These are phyloP conservation scores for Ariopsis seemanni DNA, from an alignment of 2,113 vertebrate genomes.

Conservation along the genomic window DNA sequence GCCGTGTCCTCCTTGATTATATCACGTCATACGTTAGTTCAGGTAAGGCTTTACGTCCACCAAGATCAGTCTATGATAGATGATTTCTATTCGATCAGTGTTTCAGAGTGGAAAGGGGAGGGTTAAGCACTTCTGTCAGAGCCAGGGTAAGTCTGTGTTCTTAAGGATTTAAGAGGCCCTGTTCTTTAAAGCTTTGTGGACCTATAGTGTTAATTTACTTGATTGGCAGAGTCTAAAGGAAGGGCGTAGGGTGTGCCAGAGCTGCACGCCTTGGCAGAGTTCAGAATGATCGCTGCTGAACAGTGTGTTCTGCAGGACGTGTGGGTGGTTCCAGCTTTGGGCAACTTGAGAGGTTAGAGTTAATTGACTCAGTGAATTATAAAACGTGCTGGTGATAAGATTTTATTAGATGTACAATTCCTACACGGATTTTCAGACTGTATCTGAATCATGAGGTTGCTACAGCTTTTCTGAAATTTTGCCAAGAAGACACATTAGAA, in stretches of 20 bases:
- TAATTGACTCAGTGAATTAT: conserved; percentile 28
- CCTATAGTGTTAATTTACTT: conserved; percentile 60
- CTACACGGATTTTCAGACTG: conserved; percentile 5
- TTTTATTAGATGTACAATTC: conserved; percentile 32
- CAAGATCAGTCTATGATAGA: no score
- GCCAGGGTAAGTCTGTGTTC: conserved; percentile 57
- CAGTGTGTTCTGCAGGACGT: conserved; percentile 37
- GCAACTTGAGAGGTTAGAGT: conserved; percentile 34
- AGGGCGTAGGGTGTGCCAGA: conserved; percentile 41
- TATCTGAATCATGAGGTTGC: not conserved
- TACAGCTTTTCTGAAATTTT: not conserved
- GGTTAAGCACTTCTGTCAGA: conserved; percentile 53
- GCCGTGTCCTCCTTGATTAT: not conserved
- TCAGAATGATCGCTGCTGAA: conserved; percentile 31
- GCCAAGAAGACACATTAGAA: not conserved
- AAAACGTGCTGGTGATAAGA: conserved; percentile 22
- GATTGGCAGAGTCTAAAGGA: conserved; percentile 51
- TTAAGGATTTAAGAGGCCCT: conserved; percentile 61
- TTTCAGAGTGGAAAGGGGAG: conserved; percentile 21
- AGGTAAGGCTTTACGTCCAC: not conserved
- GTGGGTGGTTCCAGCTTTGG: conserved; percentile 12
- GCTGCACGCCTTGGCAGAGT: conserved; percentile 44
- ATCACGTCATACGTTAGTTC: not conserved
- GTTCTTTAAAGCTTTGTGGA: conserved; percentile 56
- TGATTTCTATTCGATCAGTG: not conserved